Evolutionary conservation across 2,797 vertebrate genomes (phyloP), one percentile per base, ranked within the genome.

Genomic region (Mionectes olivaceus): DNA sequence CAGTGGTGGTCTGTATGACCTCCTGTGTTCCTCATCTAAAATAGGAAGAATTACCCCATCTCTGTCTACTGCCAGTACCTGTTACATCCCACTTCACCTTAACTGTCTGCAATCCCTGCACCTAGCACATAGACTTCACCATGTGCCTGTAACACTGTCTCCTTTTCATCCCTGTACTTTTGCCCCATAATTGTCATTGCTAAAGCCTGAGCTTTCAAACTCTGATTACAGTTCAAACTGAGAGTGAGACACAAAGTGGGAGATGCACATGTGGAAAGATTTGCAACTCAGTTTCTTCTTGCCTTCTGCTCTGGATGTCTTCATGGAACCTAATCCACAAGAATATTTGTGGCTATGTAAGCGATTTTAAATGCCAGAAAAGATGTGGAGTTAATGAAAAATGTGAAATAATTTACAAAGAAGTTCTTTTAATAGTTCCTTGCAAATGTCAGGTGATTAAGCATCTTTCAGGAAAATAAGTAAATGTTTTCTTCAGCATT

Each of bases 1-100:
- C 0, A 0, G 15, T 44, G 37, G 50, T 1, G 3, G 19, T 35
- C 39, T 39, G 39, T 39, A 39, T 13, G 9, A 41, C 43, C 19
- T 17, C 57, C 56, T 50, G 24, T 5, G 19, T 32, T 19, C 22
- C 46, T 64, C n/a, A 30, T 13, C 32, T 56, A 27, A 53, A 68
- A 59, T 10, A 14, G 37, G 15, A 85, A 70, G 49, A 57, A 49
- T 13, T 71, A 3, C 19, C 47, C 27, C 28, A 59, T 19, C 11
- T 67, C 19, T 4, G 0, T 28, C n/a, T 46, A 28, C 3, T 1
- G 0, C 14, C 49, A 32, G 32, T 16, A 59, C 19, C 25, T 27
- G 12, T 68, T 60, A 60, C 15, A 35, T 46, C 18, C 10, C 22
- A 13, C n/a, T 67, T 86, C 57, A 28, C 7, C 10, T 49, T 4